These are phyloP conservation scores for Tiliqua scincoides DNA, from an alignment of 2,113 vertebrate species.

Conservation along the genomic window DNA sequence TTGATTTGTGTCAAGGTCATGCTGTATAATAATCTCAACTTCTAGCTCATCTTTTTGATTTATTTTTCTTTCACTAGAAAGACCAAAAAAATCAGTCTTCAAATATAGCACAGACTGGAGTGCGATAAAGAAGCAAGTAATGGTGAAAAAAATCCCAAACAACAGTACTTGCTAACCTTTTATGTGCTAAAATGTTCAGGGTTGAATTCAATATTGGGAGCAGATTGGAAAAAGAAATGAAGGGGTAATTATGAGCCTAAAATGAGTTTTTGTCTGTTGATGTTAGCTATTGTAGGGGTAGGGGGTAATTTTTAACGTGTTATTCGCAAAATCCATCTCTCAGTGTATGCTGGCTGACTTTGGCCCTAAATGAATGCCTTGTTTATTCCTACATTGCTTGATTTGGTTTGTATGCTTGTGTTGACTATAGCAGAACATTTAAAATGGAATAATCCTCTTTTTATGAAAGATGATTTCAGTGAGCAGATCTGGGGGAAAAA, in stretches of 20 bases:
- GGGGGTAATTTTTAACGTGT: slow-evolving; percentile 5
- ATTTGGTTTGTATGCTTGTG: neutral
- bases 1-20: slow-evolving; percentile 7
- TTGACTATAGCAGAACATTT: neutral
- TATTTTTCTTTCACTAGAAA: neutral
- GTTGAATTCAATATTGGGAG: neutral
- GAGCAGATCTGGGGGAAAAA: neutral
- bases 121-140: neutral
- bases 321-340: neutral
- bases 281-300: neutral
- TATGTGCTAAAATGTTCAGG: neutral
- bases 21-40: neutral
- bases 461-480: neutral
- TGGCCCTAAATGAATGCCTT: neutral
- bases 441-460: neutral
- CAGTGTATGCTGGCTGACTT: neutral
- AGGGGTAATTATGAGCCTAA: slow-evolving; percentile 1
- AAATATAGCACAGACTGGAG: neutral
- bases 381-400: neutral
- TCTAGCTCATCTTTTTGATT: neutral
- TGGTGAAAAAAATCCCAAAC: neutral
- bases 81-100: neutral
- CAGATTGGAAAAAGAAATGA: slow-evolving; percentile 1
- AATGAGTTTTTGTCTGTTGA: neutral
- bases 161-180: neutral